These are phyloP conservation scores for Lepus americanus DNA, from an alignment of 2,113 vertebrate genomes.

Conservation along the genomic window DNA sequence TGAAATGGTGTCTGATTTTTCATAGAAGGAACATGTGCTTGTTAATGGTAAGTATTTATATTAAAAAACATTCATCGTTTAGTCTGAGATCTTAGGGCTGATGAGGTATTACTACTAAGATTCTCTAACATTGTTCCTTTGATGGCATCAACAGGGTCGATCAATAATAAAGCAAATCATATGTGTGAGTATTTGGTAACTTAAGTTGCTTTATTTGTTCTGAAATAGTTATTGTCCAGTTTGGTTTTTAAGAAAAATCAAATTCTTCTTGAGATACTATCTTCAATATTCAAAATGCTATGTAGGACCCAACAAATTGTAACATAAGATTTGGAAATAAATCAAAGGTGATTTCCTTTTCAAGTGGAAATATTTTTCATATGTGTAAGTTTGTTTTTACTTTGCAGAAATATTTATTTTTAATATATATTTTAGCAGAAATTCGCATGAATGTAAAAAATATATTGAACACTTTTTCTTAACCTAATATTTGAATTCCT, in stretches of 20 bases:
- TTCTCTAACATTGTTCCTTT: background rate
- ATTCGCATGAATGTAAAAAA: background rate
- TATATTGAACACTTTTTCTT: background rate
- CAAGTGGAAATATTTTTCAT: background rate
- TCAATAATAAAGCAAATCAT: background rate
- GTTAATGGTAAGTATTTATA: background rate
- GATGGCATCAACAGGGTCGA: background rate
- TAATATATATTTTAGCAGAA: background rate
- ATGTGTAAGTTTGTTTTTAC: background rate
- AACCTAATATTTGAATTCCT: background rate
- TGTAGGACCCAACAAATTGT: background rate
- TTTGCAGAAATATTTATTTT: background rate
- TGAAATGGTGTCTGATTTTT: background rate
- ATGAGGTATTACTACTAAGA: background rate
- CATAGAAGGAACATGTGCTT: background rate
- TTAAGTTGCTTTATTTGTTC: background rate
- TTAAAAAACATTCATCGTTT: background rate
- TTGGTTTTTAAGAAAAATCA: background rate
- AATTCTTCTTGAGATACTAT: background rate
- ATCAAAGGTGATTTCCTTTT: background rate
- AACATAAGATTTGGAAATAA: background rate
- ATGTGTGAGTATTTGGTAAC: background rate
- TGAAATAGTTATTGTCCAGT: background rate
- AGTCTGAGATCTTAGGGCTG: background rate
- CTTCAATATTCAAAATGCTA: background rate